A percentile compares a stretch with the other conserved stretches of the same genome.
Conservation (phyloP, 2,113 vertebrate species). For the Daubentonia madagascariensis region DNA sequence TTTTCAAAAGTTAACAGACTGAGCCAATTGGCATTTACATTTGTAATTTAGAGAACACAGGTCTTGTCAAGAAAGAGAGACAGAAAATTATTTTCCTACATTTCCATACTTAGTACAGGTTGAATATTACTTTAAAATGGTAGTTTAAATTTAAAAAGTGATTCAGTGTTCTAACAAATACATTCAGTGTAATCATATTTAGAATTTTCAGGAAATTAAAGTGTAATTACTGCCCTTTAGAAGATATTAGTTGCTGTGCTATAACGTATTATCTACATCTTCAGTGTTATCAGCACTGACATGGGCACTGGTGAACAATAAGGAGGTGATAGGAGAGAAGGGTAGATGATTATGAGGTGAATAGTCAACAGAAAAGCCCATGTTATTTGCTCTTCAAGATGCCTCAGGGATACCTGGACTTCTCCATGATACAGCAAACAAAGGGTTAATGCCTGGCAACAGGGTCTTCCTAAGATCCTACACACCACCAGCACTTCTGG, state of each 20-base stretch:
- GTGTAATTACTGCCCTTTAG: background rate
- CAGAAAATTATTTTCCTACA: constrained; percentile 9
- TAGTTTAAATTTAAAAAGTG: constrained; percentile 13
- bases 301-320: background rate
- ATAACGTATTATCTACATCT: background rate
- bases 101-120: background rate
- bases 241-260: background rate
- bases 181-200: background rate
- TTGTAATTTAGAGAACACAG: constrained; percentile 25
- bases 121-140: constrained; percentile 11
- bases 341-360: background rate
- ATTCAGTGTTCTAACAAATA: constrained; percentile 7
- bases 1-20: constrained; percentile 40
- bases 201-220: constrained; percentile 47
- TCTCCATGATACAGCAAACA: background rate
- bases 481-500: background rate
- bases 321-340: background rate
- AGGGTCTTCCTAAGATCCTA: background rate
- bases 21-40: background rate
- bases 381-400: background rate
- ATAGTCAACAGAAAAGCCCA: background rate
- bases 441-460: background rate
- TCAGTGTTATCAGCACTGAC: background rate
- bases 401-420: background rate
- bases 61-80: background rate